Percentiles rank a stretch among this genome's conserved stretches.
Evolutionary conservation across 2,113 vertebrate genomes (phyloP).

Genomic region (Hypocryptadius cinnamomeus): DNA sequence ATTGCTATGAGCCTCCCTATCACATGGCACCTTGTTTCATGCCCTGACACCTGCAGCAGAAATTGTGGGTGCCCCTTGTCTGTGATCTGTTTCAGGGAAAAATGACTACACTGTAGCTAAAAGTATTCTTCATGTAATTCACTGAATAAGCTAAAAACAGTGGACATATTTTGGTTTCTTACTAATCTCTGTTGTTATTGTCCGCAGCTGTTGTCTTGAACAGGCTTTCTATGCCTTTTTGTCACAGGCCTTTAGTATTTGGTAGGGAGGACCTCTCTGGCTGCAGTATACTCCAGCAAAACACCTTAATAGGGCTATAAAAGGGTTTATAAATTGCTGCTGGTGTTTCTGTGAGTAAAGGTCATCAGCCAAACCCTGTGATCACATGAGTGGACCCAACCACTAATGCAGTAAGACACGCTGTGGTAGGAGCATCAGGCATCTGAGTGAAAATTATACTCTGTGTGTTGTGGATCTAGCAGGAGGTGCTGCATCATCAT

Average conservation of each 20-base stretch:
- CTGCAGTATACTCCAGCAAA: neutral
- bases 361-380: neutral
- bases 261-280: neutral
- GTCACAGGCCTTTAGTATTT: neutral
- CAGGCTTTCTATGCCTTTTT: neutral
- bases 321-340: neutral
- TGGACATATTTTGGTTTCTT: neutral
- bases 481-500: neutral
- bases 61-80: neutral
- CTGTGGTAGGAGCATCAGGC: neutral
- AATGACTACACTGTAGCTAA: neutral
- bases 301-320: neutral
- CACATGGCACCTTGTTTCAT: neutral
- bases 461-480: neutral
- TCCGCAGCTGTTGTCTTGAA: neutral
- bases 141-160: neutral
- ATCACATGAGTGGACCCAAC: neutral
- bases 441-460: fast-evolving
- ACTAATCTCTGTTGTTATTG: neutral
- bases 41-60: neutral
- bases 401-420: fast-evolving
- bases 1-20: neutral
- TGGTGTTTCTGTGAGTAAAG: neutral
- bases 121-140: neutral
- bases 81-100: neutral